Evolutionary conservation across 2,888 invertebrate genomes (phyloP).

Genomic region (Habroteleia sp.): DNA sequence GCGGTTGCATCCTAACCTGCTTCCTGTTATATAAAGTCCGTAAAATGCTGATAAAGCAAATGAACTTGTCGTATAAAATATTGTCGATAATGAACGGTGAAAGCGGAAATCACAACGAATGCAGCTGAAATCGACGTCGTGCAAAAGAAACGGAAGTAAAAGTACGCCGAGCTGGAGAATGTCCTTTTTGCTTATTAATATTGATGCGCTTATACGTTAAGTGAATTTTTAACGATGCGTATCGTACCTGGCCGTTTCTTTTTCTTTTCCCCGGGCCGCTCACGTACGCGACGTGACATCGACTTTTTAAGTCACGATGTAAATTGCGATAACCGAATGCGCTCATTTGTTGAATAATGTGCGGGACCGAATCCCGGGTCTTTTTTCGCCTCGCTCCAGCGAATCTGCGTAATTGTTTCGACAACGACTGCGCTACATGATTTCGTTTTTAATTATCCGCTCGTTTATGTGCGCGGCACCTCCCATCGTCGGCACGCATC

Average conservation of each 20-base stretch:
- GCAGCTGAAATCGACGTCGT: constrained; percentile 43
- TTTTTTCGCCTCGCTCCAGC: constrained; percentile 28
- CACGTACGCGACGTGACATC: constrained; percentile 61
- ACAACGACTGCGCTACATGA: constrained; percentile 25
- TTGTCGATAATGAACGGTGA: constrained; percentile 48
- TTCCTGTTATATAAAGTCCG: constrained; percentile 11
- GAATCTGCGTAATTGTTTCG: constrained; percentile 21
- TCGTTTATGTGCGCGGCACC: constrained; percentile 30
- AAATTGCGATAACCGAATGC: constrained; percentile 27
- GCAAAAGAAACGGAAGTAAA: constrained; percentile 63
- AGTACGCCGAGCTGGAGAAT: constrained; percentile 56
- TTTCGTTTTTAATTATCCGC: constrained; percentile 47
- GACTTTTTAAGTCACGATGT: constrained; percentile 42
- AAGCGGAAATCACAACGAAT: constrained; percentile 60
- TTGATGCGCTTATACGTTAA: constrained; percentile 56
- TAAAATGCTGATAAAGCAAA: constrained; percentile 13
- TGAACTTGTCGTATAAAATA: constrained; percentile 21
- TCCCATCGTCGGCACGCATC: constrained; percentile 47
- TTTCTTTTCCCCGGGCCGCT: constrained; percentile 33
- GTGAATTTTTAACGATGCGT: constrained; percentile 63
- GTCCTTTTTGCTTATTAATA: constrained; percentile 64
- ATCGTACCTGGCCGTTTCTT: constrained; percentile 38
- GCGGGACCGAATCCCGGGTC: not conserved
- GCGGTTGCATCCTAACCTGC: not conserved
- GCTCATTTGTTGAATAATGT: constrained; percentile 39